Evolutionary conservation across 2,113 vertebrate species (phyloP).

Genomic region (Danio rerio): DNA sequence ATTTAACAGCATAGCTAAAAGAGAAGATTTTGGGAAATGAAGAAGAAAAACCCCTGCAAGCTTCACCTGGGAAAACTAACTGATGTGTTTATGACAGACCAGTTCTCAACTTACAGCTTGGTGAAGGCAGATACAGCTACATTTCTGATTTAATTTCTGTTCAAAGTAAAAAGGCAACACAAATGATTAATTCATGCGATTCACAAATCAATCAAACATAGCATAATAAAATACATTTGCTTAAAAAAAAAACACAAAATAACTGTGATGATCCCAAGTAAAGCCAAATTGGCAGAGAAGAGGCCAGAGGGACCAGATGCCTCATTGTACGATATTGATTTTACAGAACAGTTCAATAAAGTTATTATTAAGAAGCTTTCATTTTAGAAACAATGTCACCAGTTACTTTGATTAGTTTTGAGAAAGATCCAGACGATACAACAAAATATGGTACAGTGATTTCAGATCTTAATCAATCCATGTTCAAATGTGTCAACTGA

Average conservation of each 20-base stretch:
- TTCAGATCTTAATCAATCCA: neutral
- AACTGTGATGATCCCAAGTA: neutral
- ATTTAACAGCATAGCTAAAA: constrained; percentile 31
- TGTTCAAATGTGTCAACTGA: neutral
- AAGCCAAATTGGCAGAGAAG: neutral
- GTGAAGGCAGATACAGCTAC: neutral
- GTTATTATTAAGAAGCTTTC: neutral
- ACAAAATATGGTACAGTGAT: neutral
- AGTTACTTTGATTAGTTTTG: neutral
- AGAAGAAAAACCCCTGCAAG: neutral
- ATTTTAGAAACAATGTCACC: neutral
- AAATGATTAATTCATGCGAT: neutral
- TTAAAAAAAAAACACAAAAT: neutral
- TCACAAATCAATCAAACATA: neutral
- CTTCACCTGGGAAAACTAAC: constrained; percentile 2
- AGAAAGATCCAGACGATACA: neutral
- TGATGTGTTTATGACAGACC: neutral
- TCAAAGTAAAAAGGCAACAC: no score
- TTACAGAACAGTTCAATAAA: constrained; percentile 12
- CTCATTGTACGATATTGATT: neutral
- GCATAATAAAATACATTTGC: neutral
- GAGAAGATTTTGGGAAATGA: neutral
- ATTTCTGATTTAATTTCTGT: constrained; percentile 12
- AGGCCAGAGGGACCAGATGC: neutral
- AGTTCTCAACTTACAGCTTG: neutral